phyloP scores from a whole-genome alignment of 1,140 invertebrate species.

The Zaprionus ornatus region DNA sequence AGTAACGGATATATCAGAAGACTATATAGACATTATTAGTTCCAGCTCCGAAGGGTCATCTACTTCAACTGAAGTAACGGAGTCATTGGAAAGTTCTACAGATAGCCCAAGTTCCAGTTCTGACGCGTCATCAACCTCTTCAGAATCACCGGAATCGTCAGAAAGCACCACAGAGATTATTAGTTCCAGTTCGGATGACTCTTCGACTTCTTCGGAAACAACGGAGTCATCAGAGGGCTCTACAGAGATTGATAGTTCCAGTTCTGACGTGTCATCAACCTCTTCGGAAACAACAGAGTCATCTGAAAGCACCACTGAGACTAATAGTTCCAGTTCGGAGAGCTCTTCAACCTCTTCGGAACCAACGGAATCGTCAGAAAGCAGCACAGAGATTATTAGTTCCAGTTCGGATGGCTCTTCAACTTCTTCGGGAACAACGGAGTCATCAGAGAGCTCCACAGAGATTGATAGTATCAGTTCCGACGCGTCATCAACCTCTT shows the following conservation, averaged over 20 bases:
- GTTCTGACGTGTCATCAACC: neutral
- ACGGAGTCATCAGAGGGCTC: constrained; percentile 5
- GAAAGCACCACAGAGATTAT: neutral
- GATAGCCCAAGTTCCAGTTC: too few relatives aligned
- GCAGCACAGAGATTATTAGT: too few relatives aligned
- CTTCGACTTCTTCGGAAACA: neutral
- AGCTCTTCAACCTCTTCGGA: too few relatives aligned
- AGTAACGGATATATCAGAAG: neutral
- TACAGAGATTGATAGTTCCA: neutral
- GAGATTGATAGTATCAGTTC: neutral
- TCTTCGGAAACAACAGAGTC: neutral
- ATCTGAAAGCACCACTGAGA: too few relatives aligned
- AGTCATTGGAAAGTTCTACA: neutral
- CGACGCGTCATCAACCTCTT: neutral
- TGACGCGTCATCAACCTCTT: neutral
- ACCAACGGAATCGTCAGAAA: neutral
- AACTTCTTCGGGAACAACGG: neutral
- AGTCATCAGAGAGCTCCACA: constrained; percentile 9
- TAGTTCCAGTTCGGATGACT: neutral
- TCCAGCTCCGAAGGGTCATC: constrained; percentile 5
- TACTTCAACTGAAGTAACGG: neutral
- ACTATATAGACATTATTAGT: neutral
- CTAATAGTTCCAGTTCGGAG: too few relatives aligned
- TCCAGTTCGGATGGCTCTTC: neutral
- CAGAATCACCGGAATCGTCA: neutral